Base-by-base conservation (phyloP, 2,113 vertebrate species). In the Cinclus mexicanus region DNA sequence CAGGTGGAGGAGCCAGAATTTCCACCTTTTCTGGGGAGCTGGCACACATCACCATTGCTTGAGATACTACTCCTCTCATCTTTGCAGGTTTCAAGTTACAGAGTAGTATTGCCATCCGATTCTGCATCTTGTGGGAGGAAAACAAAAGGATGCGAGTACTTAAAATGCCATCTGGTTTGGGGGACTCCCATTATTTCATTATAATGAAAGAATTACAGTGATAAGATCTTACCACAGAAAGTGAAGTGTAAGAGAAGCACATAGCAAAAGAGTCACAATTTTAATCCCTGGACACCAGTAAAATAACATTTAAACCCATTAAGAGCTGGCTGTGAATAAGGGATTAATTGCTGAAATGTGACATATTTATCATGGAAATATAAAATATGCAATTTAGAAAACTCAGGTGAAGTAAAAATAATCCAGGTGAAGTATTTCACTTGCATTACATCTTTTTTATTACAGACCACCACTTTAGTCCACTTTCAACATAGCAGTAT, bases 31-130 rank as follows among this genome's bases (percentile, higher is more conserved):
- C 99, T 41, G 98, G 98, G 24, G 98, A 99, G 91, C 98, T 99
- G 76, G 99, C 99, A 95, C 99, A 99, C 98, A 99, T 98, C 83
- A 99, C 93, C 99, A 98, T 98, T 42, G 99, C 99, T 89, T 99
- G 99, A 47, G 99, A 99, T 18, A 99, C 47, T 10, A 99, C 98
- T 24, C 99, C 99, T 90, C 99, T 98, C 98, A 99, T 98, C 97
- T 99, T 99, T 14, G 98, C 98, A 84, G 99, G 98, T 97, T 99
- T 99, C 95, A 99, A 97, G 94, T 99, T 99, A 94, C 99, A 99
- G 70, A 99, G 97, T 33, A 99, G 98, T 93, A 99, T 42, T 5
- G 98, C 99, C 99, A 99, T 98, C 37, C 98, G 98, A 97, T 99
- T 99, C 96, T 99, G 99, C 98, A 99, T 99, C 99, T 99, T 97